Percentiles rank a stretch among this genome's conserved stretches.
These are phyloP conservation scores for Schizaphis graminum DNA, from an alignment of 2,888 invertebrate genomes.

Conservation along the genomic window DNA sequence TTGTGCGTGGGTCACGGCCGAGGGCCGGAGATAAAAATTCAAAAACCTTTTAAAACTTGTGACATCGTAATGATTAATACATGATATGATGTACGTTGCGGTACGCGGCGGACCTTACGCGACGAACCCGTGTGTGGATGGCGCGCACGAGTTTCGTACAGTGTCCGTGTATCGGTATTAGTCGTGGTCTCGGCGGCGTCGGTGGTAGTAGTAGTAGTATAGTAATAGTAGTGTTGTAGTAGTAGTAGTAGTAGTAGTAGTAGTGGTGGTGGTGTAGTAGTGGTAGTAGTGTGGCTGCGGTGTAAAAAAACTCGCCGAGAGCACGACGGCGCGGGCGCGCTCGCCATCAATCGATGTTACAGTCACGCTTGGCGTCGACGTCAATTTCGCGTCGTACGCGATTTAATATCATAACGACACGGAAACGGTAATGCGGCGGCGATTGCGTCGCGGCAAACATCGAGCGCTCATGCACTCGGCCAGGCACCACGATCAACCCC, in stretches of 20 bases:
- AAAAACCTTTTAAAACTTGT: not conserved
- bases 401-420: not conserved
- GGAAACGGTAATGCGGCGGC: not conserved
- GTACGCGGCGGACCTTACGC: slow-evolving; percentile 6
- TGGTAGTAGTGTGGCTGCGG: not conserved
- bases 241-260: not conserved
- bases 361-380: not conserved
- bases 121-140: not conserved
- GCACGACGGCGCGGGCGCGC: not conserved
- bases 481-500: not conserved
- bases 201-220: not conserved
- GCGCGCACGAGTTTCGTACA: slow-evolving; percentile 46
- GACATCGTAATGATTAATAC: not conserved
- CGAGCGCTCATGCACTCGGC: not conserved
- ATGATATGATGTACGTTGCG: not conserved
- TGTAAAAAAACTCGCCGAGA: not conserved
- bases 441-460: not conserved
- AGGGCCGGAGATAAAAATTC: not conserved
- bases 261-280: not conserved
- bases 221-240: not conserved
- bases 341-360: slow-evolving; percentile 37
- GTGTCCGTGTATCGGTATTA: slow-evolving; percentile 10
- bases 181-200: not conserved
- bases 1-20: not conserved
- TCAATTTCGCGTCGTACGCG: not conserved